A percentile compares a stretch with the other conserved stretches of the same genome.
These are phyloP conservation scores for Pheosia gnoma DNA, from an alignment of 2,888 invertebrate species.

Conservation along the genomic window DNA sequence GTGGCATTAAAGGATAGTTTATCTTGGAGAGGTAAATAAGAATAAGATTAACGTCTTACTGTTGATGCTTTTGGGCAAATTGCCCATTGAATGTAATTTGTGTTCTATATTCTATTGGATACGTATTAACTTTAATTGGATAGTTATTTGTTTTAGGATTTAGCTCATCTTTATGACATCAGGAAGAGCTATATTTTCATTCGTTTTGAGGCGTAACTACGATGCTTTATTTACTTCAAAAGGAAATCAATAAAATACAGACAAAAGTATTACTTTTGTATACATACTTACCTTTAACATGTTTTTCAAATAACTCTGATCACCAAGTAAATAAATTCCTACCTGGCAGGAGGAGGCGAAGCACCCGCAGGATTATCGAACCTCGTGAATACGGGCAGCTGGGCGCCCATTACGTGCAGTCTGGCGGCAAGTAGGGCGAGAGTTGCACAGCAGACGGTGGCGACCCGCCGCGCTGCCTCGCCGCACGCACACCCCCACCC, in stretches of 20 bases:
- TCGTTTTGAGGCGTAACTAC: no score
- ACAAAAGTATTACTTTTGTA: no score
- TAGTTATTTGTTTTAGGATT: no score
- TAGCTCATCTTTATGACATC: no score
- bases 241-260: no score
- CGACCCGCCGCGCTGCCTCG: constrained; percentile 90
- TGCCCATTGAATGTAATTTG: constrained; percentile 5
- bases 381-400: constrained; percentile 97
- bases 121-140: background rate
- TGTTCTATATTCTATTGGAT: background rate
- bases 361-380: constrained; percentile 99
- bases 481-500: constrained; percentile 79
- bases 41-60: constrained; percentile 10
- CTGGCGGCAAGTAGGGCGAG: constrained; percentile 91
- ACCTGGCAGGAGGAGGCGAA: constrained; percentile 88
- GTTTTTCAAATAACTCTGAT: no score
- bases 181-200: no score
- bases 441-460: constrained; percentile 91
- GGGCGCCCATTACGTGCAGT: constrained; percentile 97
- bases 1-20: constrained; percentile 37
- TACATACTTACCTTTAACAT: no score
- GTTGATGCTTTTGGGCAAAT: constrained; percentile 7
- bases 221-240: no score
- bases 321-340: background rate
- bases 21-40: constrained; percentile 8